A percentile compares a stretch with the other conserved stretches of the same genome.
phyloP scores from a whole-genome alignment of 2,797 vertebrate genomes.

The Sorex maritimensis region DNA sequence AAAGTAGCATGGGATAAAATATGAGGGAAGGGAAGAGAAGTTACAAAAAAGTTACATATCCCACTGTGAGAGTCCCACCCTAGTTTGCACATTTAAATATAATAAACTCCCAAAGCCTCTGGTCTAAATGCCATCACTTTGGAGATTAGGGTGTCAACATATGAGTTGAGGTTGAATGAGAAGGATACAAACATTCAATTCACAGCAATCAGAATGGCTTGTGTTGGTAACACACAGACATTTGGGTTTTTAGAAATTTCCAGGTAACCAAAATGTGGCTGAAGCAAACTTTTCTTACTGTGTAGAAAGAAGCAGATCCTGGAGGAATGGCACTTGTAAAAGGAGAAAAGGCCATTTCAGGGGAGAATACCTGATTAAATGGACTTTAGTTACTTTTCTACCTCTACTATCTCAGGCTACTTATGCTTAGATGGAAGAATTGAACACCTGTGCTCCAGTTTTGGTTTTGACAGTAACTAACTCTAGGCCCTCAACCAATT shows the following conservation, averaged over 20 bases:
- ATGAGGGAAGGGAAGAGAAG: neutral
- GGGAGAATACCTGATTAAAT: neutral
- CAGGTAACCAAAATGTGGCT: neutral
- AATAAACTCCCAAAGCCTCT: neutral
- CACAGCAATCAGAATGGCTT: neutral
- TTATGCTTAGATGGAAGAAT: neutral
- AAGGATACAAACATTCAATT: neutral
- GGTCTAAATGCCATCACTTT: neutral
- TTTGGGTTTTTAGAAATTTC: constrained; percentile 21
- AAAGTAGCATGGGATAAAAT: neutral
- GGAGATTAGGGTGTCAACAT: neutral
- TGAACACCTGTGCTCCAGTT: neutral
- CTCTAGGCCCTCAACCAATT: neutral
- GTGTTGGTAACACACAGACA: neutral
- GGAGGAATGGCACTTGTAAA: neutral
- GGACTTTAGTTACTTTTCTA: neutral
- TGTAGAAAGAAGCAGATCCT: neutral
- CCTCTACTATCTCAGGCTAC: neutral
- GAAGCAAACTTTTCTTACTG: constrained; percentile 14
- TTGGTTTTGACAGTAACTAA: neutral
- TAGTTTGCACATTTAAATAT: neutral
- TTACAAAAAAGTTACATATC: neutral
- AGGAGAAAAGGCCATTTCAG: neutral
- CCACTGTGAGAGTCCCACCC: neutral
- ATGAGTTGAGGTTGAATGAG: neutral